A percentile compares a stretch with the other conserved stretches of the same genome.
phyloP scores from a whole-genome alignment of 92 coral and sea anemone species.

The Porites cylindrica region DNA sequence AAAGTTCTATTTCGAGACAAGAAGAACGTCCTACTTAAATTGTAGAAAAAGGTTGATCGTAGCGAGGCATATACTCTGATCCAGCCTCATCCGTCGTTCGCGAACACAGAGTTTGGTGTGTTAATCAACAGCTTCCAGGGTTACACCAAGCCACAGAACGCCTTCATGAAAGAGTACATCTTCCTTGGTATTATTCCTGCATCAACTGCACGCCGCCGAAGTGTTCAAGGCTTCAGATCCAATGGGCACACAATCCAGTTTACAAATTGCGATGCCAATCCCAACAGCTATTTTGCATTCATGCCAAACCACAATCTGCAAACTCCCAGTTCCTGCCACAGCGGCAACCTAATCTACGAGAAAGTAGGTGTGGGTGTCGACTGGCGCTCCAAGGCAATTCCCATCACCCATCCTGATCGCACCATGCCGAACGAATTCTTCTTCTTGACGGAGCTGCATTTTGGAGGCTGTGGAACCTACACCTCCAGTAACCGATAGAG shows the following conservation, averaged over 20 bases:
- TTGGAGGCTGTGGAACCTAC: conserved; percentile 51
- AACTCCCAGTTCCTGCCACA: conserved; percentile 16
- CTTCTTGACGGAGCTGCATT: conserved; percentile 77
- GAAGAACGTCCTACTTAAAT: conserved; percentile 46
- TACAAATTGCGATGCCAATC: conserved; percentile 8
- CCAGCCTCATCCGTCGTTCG: conserved; percentile 13
- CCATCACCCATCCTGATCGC: conserved; percentile 40
- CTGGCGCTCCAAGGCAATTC: conserved; percentile 59
- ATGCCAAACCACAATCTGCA: conserved; percentile 62
- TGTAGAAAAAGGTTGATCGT: conserved; percentile 36
- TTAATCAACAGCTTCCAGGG: conserved; percentile 43
- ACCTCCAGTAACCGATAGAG: conserved; percentile 78
- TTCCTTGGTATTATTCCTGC: conserved; percentile 60
- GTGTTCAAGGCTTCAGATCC: conserved; percentile 59
- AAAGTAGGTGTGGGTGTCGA: conserved; percentile 52
- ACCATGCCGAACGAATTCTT: conserved; percentile 58
- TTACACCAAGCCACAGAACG: conserved; percentile 45
- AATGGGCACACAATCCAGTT: conserved; percentile 46
- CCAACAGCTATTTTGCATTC: conserved; percentile 73
- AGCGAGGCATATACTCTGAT: conserved; percentile 42
- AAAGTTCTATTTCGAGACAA: conserved; percentile 53
- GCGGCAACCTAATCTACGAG: conserved; percentile 46
- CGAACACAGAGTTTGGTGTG: neutral
- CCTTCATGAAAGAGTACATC: conserved; percentile 42
- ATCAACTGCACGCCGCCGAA: neutral